Evolutionary conservation across 2,113 vertebrate species (phyloP).

Genomic region (Archocentrus centrarchus): DNA sequence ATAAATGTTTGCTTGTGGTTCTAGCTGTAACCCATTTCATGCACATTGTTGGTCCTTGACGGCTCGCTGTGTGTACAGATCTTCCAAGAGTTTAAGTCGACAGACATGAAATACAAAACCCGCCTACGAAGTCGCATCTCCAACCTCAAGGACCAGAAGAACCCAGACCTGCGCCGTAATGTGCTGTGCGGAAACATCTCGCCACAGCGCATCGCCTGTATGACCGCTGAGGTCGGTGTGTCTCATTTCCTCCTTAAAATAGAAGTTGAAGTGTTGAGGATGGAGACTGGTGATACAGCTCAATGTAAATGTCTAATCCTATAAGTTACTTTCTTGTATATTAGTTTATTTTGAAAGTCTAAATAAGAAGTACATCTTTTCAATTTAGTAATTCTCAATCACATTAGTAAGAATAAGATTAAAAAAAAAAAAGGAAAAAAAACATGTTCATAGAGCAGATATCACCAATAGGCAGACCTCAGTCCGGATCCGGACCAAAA

Average conservation of each 20-base stretch:
- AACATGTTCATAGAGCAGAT: too few relatives aligned
- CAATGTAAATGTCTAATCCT: neutral
- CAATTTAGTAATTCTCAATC: too few relatives aligned
- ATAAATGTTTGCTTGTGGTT: neutral
- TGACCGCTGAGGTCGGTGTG: constrained; percentile 90
- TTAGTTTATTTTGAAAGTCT: neutral
- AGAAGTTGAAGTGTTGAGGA: neutral
- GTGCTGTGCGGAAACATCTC: constrained; percentile 91
- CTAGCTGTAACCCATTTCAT: neutral
- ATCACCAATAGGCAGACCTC: too few relatives aligned
- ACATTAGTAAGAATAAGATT: neutral
- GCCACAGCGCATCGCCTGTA: constrained; percentile 88
- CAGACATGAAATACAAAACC: constrained; percentile 94
- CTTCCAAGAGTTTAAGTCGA: constrained; percentile 91
- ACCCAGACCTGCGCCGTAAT: constrained; percentile 90
- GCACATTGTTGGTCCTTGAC: constrained; percentile 84
- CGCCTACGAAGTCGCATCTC: constrained; percentile 93
- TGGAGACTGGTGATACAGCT: neutral
- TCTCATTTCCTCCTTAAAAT: neutral
- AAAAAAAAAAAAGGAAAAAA: neutral
- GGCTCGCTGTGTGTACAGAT: constrained; percentile 79
- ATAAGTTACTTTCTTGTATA: neutral
- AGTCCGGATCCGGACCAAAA: too few relatives aligned
- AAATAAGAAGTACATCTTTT: neutral
- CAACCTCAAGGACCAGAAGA: constrained; percentile 96